Base-by-base conservation (phyloP, 2,888 invertebrate species). In the Xestobium rufovillosum region DNA sequence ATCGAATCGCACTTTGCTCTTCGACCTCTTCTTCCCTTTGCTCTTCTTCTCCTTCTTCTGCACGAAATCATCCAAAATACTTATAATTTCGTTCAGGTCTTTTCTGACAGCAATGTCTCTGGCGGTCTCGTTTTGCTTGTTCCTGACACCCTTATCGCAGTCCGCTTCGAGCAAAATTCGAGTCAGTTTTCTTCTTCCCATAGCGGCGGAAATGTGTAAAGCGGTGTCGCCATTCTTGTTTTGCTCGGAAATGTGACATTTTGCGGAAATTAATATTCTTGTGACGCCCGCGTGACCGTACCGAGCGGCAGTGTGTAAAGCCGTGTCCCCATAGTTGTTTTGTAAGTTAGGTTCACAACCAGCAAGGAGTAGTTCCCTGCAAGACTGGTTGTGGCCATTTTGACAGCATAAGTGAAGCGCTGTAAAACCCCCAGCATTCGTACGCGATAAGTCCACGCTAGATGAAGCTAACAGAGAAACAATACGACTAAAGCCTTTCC, bases 201-300 rank as follows among this genome's bases (percentile, higher is more conserved):
- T 89, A 2, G 94, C 94, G 4, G 91, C 84, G 1, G 92, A 83
- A 52, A 96, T 92, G 64, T 96, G 95, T 9, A 96, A 69, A 0
- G 91, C 84, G 0, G 92, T 91, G 67, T 96, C 95, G 1, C 92
- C 92, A 67, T 96, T 96, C 73, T 94, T 89, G 64, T 96, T 96
- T 56, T 87, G 86, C 55, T 88, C 87, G 39, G 87, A 84, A 35
- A 87, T 10, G 4, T 27, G 23, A 19, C 88, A 86, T 50, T 83
- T 76, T 0, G 92, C 95, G 23, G 92, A 92, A 49, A 96, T 82
- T 35, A 96, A 76, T 53, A 96, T 94, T 36, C 95, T 75, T 0
- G 92, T 87, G 42, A 94, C 95, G 2, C 95, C 95, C 0, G 94
- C 94, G 67, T 96, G 96, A 0, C 95, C 95, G 63, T 96, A 95